phyloP scores from a whole-genome alignment of 2,113 vertebrate genomes.

The Condylura cristata region DNA sequence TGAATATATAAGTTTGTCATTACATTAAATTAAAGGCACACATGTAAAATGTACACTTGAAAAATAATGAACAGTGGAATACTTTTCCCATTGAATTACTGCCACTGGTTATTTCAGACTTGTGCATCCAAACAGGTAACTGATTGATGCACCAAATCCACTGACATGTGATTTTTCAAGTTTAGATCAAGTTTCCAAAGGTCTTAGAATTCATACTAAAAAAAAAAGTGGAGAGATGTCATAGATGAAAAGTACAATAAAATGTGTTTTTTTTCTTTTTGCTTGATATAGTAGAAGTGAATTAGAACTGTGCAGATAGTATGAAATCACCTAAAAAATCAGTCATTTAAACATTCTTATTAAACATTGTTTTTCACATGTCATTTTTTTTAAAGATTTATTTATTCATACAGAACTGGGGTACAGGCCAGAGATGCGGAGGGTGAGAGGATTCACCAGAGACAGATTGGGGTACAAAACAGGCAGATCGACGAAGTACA shows the following conservation, averaged over 20 bases:
- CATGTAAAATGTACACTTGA: background rate
- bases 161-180: background rate
- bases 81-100: background rate
- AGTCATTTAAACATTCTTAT: background rate
- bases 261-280: background rate
- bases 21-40: background rate
- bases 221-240: background rate
- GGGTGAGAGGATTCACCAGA: too few relatives aligned
- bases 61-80: rapidly evolving
- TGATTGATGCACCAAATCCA: background rate
- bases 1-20: background rate
- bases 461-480: too few relatives aligned
- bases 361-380: background rate
- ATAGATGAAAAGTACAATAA: background rate
- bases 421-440: too few relatives aligned
- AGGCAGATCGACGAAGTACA: too few relatives aligned
- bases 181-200: background rate
- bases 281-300: background rate
- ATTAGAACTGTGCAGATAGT: too few relatives aligned
- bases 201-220: background rate
- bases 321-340: background rate
- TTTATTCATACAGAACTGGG: too few relatives aligned
- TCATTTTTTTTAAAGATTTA: too few relatives aligned
- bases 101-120: background rate
- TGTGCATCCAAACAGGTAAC: background rate